A percentile compares a stretch with the other conserved stretches of the same genome.
phyloP scores from a whole-genome alignment of 2,888 invertebrate species.

The Arrhopalites spinosus region DNA sequence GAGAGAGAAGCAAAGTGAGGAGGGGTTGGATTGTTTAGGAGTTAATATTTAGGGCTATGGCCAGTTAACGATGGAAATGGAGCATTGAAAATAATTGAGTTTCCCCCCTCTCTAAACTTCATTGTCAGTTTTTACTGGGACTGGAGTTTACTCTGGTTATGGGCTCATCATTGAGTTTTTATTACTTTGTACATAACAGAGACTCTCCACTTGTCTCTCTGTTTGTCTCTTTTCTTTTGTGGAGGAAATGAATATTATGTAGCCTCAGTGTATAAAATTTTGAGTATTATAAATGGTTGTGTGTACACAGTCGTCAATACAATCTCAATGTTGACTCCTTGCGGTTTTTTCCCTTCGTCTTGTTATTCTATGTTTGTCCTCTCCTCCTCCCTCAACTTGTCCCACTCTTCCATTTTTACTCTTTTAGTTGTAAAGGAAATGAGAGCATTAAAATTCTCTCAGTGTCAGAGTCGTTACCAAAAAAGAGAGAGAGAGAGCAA shows the following conservation, averaged over 20 bases:
- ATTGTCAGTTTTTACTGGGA: no score
- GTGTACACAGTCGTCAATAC: no score
- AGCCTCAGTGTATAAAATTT: background rate
- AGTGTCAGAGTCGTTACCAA: background rate
- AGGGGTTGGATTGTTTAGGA: background rate
- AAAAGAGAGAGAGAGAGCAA: background rate
- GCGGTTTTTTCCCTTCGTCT: conserved; percentile 3
- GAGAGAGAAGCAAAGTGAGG: background rate
- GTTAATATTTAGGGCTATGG: no score
- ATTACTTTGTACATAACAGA: background rate
- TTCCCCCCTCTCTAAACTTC: no score
- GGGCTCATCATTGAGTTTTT: background rate
- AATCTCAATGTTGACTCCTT: conserved; percentile 16
- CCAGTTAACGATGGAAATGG: background rate
- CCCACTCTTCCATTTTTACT: conserved; percentile 17
- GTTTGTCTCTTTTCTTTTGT: background rate
- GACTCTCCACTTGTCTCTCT: background rate
- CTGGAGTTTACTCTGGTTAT: background rate
- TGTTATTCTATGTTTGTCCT: conserved; percentile 8
- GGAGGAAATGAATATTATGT: background rate
- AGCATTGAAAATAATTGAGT: conserved; percentile 10
- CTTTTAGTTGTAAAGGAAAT: conserved; percentile 43
- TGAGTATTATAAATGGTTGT: conserved; percentile 19
- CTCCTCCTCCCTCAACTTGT: background rate
- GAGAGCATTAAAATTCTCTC: conserved; percentile 53